Conservation (phyloP, 1,140 invertebrate species). For the Telenomus remus region DNA sequence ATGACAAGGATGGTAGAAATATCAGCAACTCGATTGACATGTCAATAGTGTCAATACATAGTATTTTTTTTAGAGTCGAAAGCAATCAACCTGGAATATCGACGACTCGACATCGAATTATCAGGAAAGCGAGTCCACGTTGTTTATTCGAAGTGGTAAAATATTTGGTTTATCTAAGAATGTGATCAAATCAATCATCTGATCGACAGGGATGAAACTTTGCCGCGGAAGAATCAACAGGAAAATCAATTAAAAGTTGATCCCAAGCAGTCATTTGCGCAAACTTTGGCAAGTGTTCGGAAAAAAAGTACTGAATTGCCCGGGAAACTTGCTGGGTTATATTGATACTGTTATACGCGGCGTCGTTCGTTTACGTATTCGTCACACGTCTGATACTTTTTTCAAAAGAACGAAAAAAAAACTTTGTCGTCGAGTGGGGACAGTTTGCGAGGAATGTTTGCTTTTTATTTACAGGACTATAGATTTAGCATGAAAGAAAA, state of each 20-base stretch:
- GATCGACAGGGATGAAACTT: conserved; percentile 33
- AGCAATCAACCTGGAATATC: too few relatives aligned
- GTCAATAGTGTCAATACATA: too few relatives aligned
- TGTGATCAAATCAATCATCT: conserved; percentile 15
- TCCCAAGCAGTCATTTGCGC: conserved; percentile 28
- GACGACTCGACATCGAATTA: too few relatives aligned
- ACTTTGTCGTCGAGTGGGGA: conserved; percentile 2
- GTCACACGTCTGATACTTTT: conserved; percentile 30
- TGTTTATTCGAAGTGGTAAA: conserved; percentile 23
- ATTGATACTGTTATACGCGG: conserved; percentile 25
- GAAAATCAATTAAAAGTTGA: conserved; percentile 47
- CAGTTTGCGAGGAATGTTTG: conserved; percentile 1
- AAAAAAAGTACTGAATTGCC: conserved; percentile 35
- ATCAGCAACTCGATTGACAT: not conserved
- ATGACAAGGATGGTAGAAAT: conserved; percentile 7
- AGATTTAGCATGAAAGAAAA: not conserved
- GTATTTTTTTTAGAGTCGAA: too few relatives aligned
- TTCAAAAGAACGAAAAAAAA: conserved; percentile 9
- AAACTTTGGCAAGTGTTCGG: conserved; percentile 26
- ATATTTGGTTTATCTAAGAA: conserved; percentile 16
- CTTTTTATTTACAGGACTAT: not conserved
- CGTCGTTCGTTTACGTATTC: conserved; percentile 17
- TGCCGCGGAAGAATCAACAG: conserved; percentile 34
- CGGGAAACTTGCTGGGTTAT: conserved; percentile 23
- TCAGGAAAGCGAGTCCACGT: conserved; percentile 6